Evolutionary conservation across 2,888 invertebrate species (phyloP).

Genomic region (Cerceris rybyensis): DNA sequence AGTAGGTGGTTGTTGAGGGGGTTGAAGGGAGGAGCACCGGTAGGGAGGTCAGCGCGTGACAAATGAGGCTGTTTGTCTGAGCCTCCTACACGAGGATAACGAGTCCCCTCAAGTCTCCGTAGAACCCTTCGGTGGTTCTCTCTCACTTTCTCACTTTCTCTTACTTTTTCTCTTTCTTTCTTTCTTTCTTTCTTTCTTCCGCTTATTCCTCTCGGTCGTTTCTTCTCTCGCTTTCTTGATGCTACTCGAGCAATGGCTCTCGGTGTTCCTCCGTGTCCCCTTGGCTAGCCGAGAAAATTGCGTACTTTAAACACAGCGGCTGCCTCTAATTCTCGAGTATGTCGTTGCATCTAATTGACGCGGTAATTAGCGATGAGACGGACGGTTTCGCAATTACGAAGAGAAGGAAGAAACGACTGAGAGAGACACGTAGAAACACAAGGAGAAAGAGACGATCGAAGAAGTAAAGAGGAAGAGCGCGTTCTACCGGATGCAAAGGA

Average conservation of each 20-base stretch:
- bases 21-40: constrained; percentile 42
- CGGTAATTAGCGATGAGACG: constrained; percentile 69
- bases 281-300: constrained; percentile 57
- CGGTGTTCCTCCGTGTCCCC: constrained; percentile 15
- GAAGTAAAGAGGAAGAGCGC: too few species aligned
- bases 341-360: constrained; percentile 73
- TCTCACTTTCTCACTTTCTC: not conserved
- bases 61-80: constrained; percentile 78
- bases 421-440: not conserved
- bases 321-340: constrained; percentile 66
- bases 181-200: not conserved
- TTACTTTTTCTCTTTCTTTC: not conserved
- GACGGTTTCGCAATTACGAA: constrained; percentile 54
- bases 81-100: constrained; percentile 74
- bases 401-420: not conserved
- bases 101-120: constrained; percentile 71
- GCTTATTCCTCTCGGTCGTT: constrained; percentile 1
- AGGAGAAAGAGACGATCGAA: too few species aligned
- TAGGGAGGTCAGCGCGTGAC: constrained; percentile 76
- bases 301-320: constrained; percentile 60
- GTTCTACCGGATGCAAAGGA: too few species aligned
- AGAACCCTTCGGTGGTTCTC: constrained; percentile 27
- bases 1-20: not conserved
- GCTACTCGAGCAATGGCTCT: constrained; percentile 30
- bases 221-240: too few species aligned